Base-by-base conservation (phyloP, 2,113 vertebrate species). In the Catharus bicknelli region DNA sequence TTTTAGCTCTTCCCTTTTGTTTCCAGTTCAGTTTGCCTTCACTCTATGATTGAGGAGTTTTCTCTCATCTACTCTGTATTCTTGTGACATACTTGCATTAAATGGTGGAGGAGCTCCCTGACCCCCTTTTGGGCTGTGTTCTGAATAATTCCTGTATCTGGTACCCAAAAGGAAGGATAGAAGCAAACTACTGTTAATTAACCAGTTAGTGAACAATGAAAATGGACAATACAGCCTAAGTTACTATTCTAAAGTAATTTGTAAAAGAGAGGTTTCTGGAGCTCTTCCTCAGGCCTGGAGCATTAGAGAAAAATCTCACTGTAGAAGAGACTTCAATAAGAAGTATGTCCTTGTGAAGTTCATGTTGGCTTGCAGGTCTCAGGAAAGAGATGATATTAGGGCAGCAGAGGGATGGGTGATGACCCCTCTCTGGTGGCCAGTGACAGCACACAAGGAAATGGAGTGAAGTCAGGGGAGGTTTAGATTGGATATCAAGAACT, bases 31-130 rank as follows among this genome's bases (percentile, higher is more conserved):
- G 26, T 75, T 62, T 90, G 38, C 38, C 29, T 61, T 85, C 32
- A 36, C 4, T 50, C 27, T 26, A 0, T 7, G 20, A 59, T 1
- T 48, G 36, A 0, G 0, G 51, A 47, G 11, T 69, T 58, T 59
- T 63, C 32, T 54, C 7, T 66, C 32, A 23, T 15, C 21, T 57
- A 23, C 8, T 66, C 62, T 70, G 15, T 57, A 22, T 48, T 80
- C n/a, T 59, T 80, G 55, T 40, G 70, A 59, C 7, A 9, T 20
- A 21, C 34, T 13, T 58, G 53, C 29, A 38, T 34, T 79, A 61
- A 67, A 45, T 2, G 4, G 34, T 26, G 40, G 22, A 90, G 7
- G 16, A 86, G 72, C 11, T 29, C 16, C 45, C 34, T 68, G 13
- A 67, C 30, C 17, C 59, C 57, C 45, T 72, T 74, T 47, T 82